phyloP scores from a whole-genome alignment of 2,888 invertebrate species.

The Nemotelus pantherinus region DNA sequence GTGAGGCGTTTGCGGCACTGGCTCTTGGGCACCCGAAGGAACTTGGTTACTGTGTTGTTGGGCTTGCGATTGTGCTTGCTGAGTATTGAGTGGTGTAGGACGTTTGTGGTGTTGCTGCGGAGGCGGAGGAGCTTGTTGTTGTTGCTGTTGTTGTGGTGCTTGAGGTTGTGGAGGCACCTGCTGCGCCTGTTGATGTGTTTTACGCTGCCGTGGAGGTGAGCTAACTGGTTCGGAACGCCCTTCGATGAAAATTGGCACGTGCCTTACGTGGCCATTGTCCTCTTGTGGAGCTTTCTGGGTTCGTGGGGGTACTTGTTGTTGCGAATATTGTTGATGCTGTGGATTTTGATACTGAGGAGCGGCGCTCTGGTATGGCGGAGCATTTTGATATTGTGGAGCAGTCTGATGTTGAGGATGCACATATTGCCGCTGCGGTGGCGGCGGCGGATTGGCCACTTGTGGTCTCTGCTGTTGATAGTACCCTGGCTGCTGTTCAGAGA shows the following conservation, averaged over 20 bases:
- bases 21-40: conserved; percentile 49
- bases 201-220: not conserved
- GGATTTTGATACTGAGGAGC: not conserved
- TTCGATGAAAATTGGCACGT: conserved; percentile 90
- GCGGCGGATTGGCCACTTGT: conserved; percentile 51
- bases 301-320: conserved; percentile 41
- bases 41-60: conserved; percentile 1
- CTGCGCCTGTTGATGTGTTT: conserved; percentile 47
- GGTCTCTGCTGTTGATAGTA: conserved; percentile 58
- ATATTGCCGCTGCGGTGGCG: conserved; percentile 35
- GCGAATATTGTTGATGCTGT: conserved; percentile 8
- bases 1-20: conserved; percentile 63
- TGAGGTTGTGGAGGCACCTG: not conserved
- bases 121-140: not conserved
- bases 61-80: conserved; percentile 45
- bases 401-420: conserved; percentile 40
- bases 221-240: conserved; percentile 80
- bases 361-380: conserved; percentile 26
- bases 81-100: conserved; percentile 57
- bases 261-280: conserved; percentile 70
- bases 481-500: conserved; percentile 33
- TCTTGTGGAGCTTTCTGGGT: conserved; percentile 46
- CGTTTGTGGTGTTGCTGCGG: conserved; percentile 52
- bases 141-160: not conserved
- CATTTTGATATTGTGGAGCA: conserved; percentile 24